These are phyloP conservation scores for Ciconia boyciana DNA, from an alignment of 2,113 vertebrate genomes.

Conservation along the genomic window DNA sequence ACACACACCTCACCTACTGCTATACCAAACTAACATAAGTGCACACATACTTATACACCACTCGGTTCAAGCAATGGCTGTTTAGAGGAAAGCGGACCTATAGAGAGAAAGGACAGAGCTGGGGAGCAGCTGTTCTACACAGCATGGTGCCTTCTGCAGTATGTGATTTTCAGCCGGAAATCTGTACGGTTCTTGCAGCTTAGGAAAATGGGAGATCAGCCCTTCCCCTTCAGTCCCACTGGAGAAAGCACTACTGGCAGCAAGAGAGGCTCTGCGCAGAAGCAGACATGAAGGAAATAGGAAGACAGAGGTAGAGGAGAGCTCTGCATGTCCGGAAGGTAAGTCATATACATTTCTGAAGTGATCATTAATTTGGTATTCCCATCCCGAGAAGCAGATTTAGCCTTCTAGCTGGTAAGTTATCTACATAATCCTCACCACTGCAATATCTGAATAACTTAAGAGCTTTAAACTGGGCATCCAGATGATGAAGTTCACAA, in stretches of 20 bases:
- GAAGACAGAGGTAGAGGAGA: not conserved
- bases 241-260: not conserved
- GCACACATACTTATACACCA: fast-evolving
- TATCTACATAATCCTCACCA: not conserved
- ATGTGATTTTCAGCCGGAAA: not conserved
- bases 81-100: not conserved
- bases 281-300: not conserved
- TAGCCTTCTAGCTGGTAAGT: not conserved
- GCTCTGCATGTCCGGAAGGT: not conserved
- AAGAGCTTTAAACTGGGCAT: not conserved
- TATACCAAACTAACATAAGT: not conserved
- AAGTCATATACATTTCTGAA: not conserved
- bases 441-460: not conserved
- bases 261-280: not conserved
- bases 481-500: not conserved
- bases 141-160: not conserved
- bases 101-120: not conserved
- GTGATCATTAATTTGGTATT: not conserved
- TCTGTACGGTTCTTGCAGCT: not conserved
- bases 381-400: not conserved
- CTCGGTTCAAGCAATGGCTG: not conserved
- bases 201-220: not conserved
- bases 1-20: not conserved
- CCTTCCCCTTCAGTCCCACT: not conserved
- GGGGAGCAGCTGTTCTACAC: not conserved